Evolutionary conservation across 2,113 vertebrate genomes (phyloP).

Genomic region (Erythrolamprus reginae): DNA sequence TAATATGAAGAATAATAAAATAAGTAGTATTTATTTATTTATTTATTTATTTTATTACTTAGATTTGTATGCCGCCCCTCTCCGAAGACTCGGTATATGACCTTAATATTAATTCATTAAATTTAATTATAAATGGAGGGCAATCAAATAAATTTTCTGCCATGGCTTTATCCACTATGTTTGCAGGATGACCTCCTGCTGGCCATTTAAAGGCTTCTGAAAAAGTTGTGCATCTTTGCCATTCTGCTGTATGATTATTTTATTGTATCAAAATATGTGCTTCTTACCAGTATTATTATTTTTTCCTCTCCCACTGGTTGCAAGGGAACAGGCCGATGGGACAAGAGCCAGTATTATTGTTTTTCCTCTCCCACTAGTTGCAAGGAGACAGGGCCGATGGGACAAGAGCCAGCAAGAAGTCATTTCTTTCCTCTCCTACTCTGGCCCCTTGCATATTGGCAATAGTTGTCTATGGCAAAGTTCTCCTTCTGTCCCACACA

Average conservation of each 20-base stretch:
- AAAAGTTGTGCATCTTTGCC: neutral
- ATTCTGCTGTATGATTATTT: neutral
- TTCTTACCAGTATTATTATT: neutral
- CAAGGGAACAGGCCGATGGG: neutral
- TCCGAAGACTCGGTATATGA: no score
- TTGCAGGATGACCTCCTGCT: neutral
- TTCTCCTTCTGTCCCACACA: neutral
- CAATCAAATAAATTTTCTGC: neutral
- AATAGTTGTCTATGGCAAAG: neutral
- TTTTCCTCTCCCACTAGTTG: neutral
- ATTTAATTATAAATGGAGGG: neutral
- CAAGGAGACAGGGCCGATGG: neutral
- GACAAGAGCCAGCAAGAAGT: neutral
- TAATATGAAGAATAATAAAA: neutral
- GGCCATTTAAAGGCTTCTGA: neutral
- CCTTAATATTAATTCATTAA: neutral
- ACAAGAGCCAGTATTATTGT: neutral
- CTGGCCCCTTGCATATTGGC: neutral
- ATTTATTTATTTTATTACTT: no score
- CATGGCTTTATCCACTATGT: neutral
- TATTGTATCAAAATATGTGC: neutral
- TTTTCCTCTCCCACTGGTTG: neutral
- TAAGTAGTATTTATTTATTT: no score
- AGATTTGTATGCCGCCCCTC: no score
- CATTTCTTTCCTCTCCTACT: neutral